Conservation (phyloP, 2,888 invertebrate species). For the Noctua fimbriata region DNA sequence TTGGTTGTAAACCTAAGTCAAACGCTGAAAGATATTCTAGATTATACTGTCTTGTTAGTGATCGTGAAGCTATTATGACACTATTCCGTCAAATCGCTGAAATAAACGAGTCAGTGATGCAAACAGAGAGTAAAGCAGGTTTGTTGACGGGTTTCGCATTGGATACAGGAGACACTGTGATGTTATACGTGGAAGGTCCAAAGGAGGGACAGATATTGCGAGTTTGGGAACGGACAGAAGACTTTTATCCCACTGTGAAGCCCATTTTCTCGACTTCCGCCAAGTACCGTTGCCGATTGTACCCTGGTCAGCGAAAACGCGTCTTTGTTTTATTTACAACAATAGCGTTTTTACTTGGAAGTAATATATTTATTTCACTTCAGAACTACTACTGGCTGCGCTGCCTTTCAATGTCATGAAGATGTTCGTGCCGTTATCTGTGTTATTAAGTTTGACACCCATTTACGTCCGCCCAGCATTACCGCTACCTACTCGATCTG, state of each 20-base stretch:
- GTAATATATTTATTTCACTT: no score
- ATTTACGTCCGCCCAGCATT: constrained; percentile 82
- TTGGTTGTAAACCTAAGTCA: constrained; percentile 79
- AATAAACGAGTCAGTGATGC: constrained; percentile 74
- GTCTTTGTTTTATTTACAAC: neutral
- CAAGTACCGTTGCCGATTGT: constrained; percentile 77
- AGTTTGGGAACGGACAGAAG: constrained; percentile 80
- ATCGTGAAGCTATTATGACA: constrained; percentile 69
- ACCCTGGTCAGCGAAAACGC: constrained; percentile 74
- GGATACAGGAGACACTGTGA: constrained; percentile 77
- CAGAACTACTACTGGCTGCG: constrained; percentile 74
- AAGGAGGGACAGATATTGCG: constrained; percentile 79
- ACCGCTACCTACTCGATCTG: constrained; percentile 81
- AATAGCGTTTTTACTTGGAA: no score
- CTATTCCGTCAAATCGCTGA: constrained; percentile 74
- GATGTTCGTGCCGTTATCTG: constrained; percentile 80
- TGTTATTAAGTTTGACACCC: constrained; percentile 80
- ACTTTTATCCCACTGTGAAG: constrained; percentile 76
- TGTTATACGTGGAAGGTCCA: constrained; percentile 83
- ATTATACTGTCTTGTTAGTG: constrained; percentile 75
- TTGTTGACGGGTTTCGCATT: constrained; percentile 82
- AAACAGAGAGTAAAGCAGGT: constrained; percentile 52
- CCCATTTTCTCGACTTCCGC: constrained; percentile 79
- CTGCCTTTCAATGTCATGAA: constrained; percentile 80
- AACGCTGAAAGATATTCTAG: constrained; percentile 75